Conservation (phyloP, 2,113 vertebrate species). For the Prionailurus bengalensis region DNA sequence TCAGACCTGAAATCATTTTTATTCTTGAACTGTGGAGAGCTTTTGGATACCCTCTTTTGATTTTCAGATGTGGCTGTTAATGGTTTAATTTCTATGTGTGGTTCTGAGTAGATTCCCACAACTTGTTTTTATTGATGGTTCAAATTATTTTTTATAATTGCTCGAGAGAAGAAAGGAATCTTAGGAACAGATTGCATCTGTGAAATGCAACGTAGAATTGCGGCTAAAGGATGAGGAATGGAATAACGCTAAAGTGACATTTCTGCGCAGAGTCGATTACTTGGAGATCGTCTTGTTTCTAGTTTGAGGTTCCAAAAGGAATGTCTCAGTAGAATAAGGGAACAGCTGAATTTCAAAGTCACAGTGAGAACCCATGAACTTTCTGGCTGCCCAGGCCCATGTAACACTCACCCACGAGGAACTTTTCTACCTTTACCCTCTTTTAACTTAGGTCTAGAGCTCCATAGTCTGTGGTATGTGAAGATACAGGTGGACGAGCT, state of each 20-base stretch:
- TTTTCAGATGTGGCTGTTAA: background rate
- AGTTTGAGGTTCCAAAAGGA: background rate
- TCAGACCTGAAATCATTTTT: constrained; percentile 16
- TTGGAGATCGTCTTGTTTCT: background rate
- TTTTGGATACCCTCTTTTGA: constrained; percentile 22
- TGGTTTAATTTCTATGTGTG: constrained; percentile 2
- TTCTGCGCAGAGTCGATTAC: background rate
- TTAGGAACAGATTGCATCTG: background rate
- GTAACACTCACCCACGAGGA: background rate
- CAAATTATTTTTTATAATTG: background rate
- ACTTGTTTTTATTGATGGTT: background rate
- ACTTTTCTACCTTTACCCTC: background rate
- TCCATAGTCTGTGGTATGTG: background rate
- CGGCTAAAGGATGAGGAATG: background rate
- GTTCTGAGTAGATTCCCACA: constrained; percentile 2
- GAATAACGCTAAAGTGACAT: background rate
- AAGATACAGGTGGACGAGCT: background rate
- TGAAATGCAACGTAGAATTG: constrained; percentile 3
- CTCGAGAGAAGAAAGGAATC: constrained; percentile 48
- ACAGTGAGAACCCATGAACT: background rate
- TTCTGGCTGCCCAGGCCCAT: background rate
- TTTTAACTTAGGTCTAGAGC: background rate
- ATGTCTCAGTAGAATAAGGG: background rate
- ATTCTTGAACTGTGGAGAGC: background rate
- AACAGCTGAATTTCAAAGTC: background rate